These are phyloP conservation scores for Pipistrellus kuhlii DNA, from an alignment of 2,797 vertebrate genomes.

Conservation along the genomic window DNA sequence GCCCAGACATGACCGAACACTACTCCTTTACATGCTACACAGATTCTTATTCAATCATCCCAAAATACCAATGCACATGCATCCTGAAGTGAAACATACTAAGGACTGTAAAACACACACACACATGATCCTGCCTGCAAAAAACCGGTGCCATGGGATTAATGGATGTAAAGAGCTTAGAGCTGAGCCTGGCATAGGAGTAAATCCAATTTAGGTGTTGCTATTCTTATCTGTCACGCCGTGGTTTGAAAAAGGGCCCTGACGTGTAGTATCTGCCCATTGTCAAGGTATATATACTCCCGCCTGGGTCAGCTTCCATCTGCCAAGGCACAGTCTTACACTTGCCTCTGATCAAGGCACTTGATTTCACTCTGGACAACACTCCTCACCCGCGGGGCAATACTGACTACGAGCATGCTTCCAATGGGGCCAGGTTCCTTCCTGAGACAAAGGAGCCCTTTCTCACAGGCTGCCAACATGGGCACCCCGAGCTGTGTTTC, in stretches of 20 bases:
- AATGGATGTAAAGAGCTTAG: not conserved
- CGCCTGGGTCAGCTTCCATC: not conserved
- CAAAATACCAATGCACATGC: not conserved
- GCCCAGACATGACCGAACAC: not conserved
- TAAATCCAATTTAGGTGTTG: conserved; percentile 28
- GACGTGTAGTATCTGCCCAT: not conserved
- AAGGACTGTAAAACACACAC: not conserved
- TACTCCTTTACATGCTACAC: not conserved
- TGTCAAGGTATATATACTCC: not conserved
- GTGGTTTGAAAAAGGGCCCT: not conserved
- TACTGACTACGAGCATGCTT: not conserved
- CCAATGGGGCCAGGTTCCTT: not conserved
- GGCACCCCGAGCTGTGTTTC: not conserved
- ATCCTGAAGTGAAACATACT: not conserved
- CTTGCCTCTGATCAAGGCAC: not conserved
- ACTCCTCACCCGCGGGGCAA: not conserved
- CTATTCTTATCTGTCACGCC: not conserved
- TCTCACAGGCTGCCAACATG: not conserved
- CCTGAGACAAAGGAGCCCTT: not conserved
- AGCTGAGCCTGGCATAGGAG: not conserved
- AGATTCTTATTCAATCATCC: not conserved
- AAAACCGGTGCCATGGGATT: not conserved
- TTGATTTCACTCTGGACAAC: not conserved
- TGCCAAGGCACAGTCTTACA: not conserved
- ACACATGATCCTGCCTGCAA: not conserved